Evolutionary conservation across 2,113 vertebrate genomes (phyloP), one percentile per base, ranked within the genome.

Genomic region (Rattus rattus): DNA sequence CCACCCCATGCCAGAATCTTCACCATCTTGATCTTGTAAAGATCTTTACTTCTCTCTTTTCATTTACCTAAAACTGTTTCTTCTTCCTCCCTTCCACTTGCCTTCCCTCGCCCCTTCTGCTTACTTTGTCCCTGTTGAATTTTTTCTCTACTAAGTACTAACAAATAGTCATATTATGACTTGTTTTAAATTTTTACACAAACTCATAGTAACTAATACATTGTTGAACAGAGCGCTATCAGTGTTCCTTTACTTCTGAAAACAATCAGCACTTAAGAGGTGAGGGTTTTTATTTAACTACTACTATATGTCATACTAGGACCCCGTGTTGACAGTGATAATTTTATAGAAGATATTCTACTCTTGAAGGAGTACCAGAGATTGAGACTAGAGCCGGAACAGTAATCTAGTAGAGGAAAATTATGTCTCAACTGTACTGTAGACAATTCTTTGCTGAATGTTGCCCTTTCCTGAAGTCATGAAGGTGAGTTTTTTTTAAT

Each of bases 1-100:
- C 73, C 3, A 1, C 11, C 11, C 10, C 20, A 43, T 24, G n/a
- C 17, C 4, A 8, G 39, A 13, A 43, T 3, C 1, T 12, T 43
- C 22, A 26, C 7, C 73, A 75, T 43, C 22, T 26, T 75, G 19
- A 11, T 47, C 22, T 75, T 75, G 11, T 13, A 75, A 7, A 47
- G 3, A 10, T 26, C n/a, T 59, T 81, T 59, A n/a, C 8, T 36
- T 81, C 49, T 56, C 33, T 56, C 1, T n/a, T 56, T 81, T 81
- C 33, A n/a, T 81, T 81, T 56, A 56, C 16, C 28, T 33, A 19
- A 81, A 81, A n/a, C 30, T n/a, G 17, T 52, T 19, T 81, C 19
- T 19, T 56, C 30, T 30, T 26, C 33, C 33, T 39, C 39, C 36
- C 6, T 4, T 36, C 7, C 33, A 0, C 79, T 36, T 36, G 52